Evolutionary conservation across 1,140 invertebrate genomes (phyloP), one percentile per base, ranked within the genome.

Genomic region (Elymnias hypermnestra): DNA sequence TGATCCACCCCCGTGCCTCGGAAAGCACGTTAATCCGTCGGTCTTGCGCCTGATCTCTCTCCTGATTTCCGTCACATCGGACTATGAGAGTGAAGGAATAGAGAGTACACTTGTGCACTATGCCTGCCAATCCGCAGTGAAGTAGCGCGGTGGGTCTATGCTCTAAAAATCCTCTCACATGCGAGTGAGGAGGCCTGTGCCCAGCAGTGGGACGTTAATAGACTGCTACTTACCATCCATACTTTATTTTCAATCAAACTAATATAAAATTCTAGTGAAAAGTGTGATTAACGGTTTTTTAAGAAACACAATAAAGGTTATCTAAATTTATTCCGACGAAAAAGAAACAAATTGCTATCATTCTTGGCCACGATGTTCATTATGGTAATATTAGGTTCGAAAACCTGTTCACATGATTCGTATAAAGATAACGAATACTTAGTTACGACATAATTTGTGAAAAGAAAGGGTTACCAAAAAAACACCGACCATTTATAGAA

Each of bases 341-440:
- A 38, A 40, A 31, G 23, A 39, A 47, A 40, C 44, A 39, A 47
- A 39, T 39, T 39, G 36, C 44, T 15, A 28, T 46, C 17, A 26
- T 13, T 12, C 36, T 23, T 29, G 35, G 18, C 2, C 33, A 15
- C 39, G 33, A 47, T 39, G 44, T 33, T 47, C 37, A 37, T 31
- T 47, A 40, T 39, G 23, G 25, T 46, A 47, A 47, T 47, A 33
- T 19, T 15, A 7, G 36, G 26, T 47, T 47, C 44, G 22, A 21
- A 47, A 47, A 47, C 44, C 25, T 14, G 44, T 47, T 47, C 28
- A 31, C 18, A 23, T 39, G 44, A 39, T 39, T 12, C 21, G n/a
- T 22, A 12, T 10, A 12, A 14, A 29, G 36, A 39, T 47, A 40
- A 47, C 15, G 44, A 39, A 47, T 39, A 39, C 18, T 47, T 39